Conservation (phyloP, 1,140 invertebrate genomes). For the Pararge aegeria region DNA sequence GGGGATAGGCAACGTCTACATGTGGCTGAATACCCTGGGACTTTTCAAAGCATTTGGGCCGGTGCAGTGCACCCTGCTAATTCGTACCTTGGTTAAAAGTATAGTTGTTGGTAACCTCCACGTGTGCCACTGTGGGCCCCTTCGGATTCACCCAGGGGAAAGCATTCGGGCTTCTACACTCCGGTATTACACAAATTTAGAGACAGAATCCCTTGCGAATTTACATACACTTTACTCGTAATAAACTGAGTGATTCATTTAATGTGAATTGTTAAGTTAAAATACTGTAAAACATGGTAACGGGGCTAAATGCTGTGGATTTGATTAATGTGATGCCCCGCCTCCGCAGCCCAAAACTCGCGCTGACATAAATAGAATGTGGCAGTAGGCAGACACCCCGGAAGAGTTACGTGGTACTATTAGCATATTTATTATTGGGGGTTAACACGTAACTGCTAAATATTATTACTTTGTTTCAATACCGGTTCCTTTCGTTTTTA, state of each 20-base stretch:
- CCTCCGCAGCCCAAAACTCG: background rate
- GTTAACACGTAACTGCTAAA: background rate
- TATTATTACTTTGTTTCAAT: background rate
- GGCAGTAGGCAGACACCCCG: conserved; percentile 8
- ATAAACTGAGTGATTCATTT: background rate
- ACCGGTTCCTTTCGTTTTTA: no score
- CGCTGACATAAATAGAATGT: conserved; percentile 8
- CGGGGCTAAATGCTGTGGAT: background rate
- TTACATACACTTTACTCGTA: background rate
- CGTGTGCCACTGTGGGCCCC: no score
- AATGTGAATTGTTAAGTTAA: conserved; percentile 2
- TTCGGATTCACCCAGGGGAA: no score
- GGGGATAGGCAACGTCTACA: no score
- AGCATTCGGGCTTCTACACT: no score
- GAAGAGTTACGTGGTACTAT: conserved; percentile 8
- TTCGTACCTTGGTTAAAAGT: no score
- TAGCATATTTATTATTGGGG: conserved; percentile 6
- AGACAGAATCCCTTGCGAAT: background rate
- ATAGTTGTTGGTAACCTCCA: no score
- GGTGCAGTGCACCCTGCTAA: no score
- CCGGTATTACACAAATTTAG: no score
- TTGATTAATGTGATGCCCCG: conserved; percentile 1
- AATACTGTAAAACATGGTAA: conserved; percentile 11
- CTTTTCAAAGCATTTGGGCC: no score
- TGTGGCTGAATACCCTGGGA: no score